These are phyloP conservation scores for Seira musarum DNA, from an alignment of 2,888 invertebrate species.

Conservation along the genomic window DNA sequence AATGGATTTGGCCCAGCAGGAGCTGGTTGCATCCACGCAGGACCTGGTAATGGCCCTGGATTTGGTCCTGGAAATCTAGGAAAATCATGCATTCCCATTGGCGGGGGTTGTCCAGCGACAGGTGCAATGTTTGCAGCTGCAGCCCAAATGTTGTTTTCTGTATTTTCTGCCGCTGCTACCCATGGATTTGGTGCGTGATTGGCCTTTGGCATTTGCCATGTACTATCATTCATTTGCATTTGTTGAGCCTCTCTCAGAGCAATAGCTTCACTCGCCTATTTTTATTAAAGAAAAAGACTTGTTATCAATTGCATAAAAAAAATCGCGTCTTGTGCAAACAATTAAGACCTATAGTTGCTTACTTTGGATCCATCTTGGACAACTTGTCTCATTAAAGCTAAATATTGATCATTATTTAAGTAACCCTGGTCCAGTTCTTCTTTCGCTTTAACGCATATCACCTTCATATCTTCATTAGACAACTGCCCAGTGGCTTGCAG, in stretches of 20 bases:
- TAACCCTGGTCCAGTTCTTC: constrained; percentile 61
- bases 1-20: constrained; percentile 67
- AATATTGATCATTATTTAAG: constrained; percentile 62
- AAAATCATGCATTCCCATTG: constrained; percentile 39
- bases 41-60: constrained; percentile 34
- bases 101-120: constrained; percentile 6
- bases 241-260: constrained; percentile 82
- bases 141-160: constrained; percentile 43
- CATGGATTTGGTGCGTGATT: constrained; percentile 61
- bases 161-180: constrained; percentile 52
- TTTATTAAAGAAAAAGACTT: constrained; percentile 73
- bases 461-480: constrained; percentile 53
- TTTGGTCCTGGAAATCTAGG: constrained; percentile 30
- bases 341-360: background rate
- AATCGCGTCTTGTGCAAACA: background rate
- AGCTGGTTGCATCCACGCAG: constrained; percentile 44
- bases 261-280: constrained; percentile 76
- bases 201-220: constrained; percentile 29
- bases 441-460: constrained; percentile 59
- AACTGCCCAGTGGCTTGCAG: constrained; percentile 55
- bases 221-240: constrained; percentile 59
- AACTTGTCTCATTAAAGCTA: constrained; percentile 62
- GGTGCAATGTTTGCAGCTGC: constrained; percentile 10
- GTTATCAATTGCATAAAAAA: constrained; percentile 2
- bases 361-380: constrained; percentile 49